Evolutionary conservation across 2,888 invertebrate genomes (phyloP), one percentile per base, ranked within the genome.

Genomic region (Leucoptera coffeella): DNA sequence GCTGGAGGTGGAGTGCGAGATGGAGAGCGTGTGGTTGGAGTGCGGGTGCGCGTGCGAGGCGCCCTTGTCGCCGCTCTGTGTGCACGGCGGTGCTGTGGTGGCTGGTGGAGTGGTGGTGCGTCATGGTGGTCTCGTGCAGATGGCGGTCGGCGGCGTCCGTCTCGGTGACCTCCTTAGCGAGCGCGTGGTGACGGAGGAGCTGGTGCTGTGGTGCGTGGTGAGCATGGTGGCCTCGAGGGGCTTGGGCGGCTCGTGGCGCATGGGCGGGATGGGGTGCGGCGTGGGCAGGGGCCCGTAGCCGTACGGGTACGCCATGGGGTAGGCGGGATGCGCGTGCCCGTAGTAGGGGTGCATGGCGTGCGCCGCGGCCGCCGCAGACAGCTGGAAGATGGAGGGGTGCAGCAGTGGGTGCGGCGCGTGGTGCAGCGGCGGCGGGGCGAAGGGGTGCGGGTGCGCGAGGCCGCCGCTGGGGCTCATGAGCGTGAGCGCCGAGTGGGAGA

Each of bases 391-490:
- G 3, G 80, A 77, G 12, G 80, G 79, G 43, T 79, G 83, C 45
- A 82, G 74, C 25, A 83, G 51, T 2, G 77, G 77, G 47, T 84
- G 85, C 45, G 82, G 85, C 11, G 85, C 80, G 40, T 87, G 87
- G 39, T 81, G 82, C 50, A 82, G 73, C 4, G 78, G 77, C 23
- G 74, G 77, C 1, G 78, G 75, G 32, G 78, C 77, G 53, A 84
- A 79, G 10, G 82, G 76, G 54, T 77, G 78, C 25, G 78, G 76
- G 40, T 77, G 77, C 2, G 77, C 80, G 33, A 82, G 82, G 23
- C 78, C 78, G 25, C 75, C 67, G n/a, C 64, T 55, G 10, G 76
- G 73, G 41, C 76, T 77, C 56, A 78, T 77, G 29, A 78, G 48
- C 39, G 77, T 78, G 5, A 78, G 56, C 8, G 78, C 77, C n/a